Base-by-base conservation (phyloP, 2,888 invertebrate genomes). In the Eugnorisma glareosa region DNA sequence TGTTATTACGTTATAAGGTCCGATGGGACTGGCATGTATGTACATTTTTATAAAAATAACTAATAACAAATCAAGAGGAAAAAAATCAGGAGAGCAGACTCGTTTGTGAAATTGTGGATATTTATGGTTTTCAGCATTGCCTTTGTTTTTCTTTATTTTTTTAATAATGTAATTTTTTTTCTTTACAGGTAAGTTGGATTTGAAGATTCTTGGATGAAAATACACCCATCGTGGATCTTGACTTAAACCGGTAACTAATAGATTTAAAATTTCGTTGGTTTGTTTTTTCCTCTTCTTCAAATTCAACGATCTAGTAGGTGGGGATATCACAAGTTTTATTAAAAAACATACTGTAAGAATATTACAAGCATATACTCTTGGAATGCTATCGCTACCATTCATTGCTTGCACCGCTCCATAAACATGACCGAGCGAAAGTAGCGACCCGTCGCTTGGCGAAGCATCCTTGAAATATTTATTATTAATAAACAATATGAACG, bases 401-500 rank as follows among this genome's bases (percentile, higher is more conserved):
- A 31, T 57, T 6, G 1, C 43, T 78, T 83, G 57, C 3, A n/a
- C 43, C 48, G 10, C 8, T 24, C n/a, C 37, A 31, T 63, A 59
- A 57, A 78, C 37, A 51, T 7, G 83, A 18, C 37, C 11, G 18
- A 57, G 83, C 63, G 81, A 81, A 81, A 81, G 83, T 73, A 77
- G 57, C 79, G 8, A 13, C n/a, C 35, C 3, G 35, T 28, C 28
- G 35, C 57, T 51, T 21, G n/a, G 21, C n/a, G 28, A 35, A 64
- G 1, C 57, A 78, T 83, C 83, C 81, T 83, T 78, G 57, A 57
- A 40, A 54, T 67, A 24, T 64, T 43, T 61, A 61, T 35, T 67
- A 66, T 28, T 61, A 54, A 37, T 61, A 76, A 40, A 59, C 48
- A 48, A 64, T 64, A 35, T 57, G 28, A n/a, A 28, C 7, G 1